Percentiles rank a stretch among this genome's conserved stretches.
These are phyloP conservation scores for Cactoblastis cactorum DNA, from an alignment of 2,888 invertebrate genomes.

Conservation along the genomic window DNA sequence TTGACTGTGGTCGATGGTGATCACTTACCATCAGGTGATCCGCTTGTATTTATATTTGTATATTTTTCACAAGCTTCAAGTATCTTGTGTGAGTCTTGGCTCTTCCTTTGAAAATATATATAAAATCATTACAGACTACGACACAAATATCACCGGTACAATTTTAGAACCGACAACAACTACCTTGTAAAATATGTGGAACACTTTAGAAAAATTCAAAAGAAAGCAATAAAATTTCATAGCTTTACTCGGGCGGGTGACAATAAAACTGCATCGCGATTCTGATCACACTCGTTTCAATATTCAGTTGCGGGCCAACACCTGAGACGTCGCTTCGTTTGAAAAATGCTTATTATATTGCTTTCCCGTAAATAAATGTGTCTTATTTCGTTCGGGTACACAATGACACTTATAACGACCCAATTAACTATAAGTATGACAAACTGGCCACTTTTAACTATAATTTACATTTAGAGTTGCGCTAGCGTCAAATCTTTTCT, in stretches of 20 bases:
- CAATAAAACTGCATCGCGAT: slow-evolving; percentile 77
- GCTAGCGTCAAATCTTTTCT: neutral
- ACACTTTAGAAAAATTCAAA: slow-evolving; percentile 45
- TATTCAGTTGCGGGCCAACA: slow-evolving; percentile 67
- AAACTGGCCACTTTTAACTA: slow-evolving; percentile 18
- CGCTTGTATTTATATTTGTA: too few relatives aligned
- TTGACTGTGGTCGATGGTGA: too few relatives aligned
- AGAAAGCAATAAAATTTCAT: slow-evolving; percentile 63
- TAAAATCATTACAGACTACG: neutral
- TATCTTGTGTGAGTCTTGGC: neutral
- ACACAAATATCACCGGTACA: slow-evolving; percentile 1
- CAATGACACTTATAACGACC: slow-evolving; percentile 26
- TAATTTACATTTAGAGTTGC: slow-evolving; percentile 12
- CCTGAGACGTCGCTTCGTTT: slow-evolving; percentile 62
- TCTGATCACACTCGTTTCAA: slow-evolving; percentile 73
- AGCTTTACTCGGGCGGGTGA: slow-evolving; percentile 58
- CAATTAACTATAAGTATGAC: slow-evolving; percentile 31
- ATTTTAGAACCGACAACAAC: neutral
- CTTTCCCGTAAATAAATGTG: slow-evolving; percentile 56
- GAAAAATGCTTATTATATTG: slow-evolving; percentile 71
- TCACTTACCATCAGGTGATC: too few relatives aligned
- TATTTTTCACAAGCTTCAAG: neutral
- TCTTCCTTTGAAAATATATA: neutral
- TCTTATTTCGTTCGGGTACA: slow-evolving; percentile 24
- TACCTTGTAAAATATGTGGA: slow-evolving; percentile 37